Evolutionary conservation across 1,140 invertebrate genomes (phyloP), one percentile per base, ranked within the genome.

Genomic region (Drosophila persimilis): DNA sequence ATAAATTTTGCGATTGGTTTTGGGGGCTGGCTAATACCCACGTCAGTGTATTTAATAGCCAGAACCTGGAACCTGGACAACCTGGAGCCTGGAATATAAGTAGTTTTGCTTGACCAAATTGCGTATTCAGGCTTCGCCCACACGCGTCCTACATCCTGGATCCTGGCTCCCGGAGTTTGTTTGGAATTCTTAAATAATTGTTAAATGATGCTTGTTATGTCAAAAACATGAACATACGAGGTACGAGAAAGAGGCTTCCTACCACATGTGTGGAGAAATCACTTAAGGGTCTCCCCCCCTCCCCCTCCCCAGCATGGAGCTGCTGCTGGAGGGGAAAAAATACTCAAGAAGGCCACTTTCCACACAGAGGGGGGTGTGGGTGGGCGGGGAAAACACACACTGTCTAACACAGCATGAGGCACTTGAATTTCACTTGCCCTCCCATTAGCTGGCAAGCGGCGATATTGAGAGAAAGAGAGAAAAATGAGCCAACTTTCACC

Each of bases 181-280:
- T 52, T 35, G 48, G 77, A 75, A 78, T 81, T 88, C 81, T 88
- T 88, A 86, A 86, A 88, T 86, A 86, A 86, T 86, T 86, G 83
- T 86, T 86, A 83, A 86, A 86, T 86, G 83, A 83, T 88, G 83
- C 83, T 86, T 86, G 83, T 86, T 86, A 88, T 79, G 83, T 88
- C 83, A 86, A 78, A 88, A 86, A 70, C 83, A 86, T 72, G 77
- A 63, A 50, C 75, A 67, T 53, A 22, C 57, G 11, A 44, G 35
- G 43, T 24, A 48, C n/a, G 9, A 9, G 20, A 26, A 24, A 29
- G 31, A 29, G 26, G 20, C 39, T 57, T 20, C 45, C 22, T 45
- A 26, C 56, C 47, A 20, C 13, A 56, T 20, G 22, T 47, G 58
- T 72, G 66, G 31, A 9, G 57, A 77, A 77, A 88, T 88, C 81